These are phyloP conservation scores for Lepidurus apus DNA, from an alignment of 1,140 invertebrate species.

Conservation along the genomic window DNA sequence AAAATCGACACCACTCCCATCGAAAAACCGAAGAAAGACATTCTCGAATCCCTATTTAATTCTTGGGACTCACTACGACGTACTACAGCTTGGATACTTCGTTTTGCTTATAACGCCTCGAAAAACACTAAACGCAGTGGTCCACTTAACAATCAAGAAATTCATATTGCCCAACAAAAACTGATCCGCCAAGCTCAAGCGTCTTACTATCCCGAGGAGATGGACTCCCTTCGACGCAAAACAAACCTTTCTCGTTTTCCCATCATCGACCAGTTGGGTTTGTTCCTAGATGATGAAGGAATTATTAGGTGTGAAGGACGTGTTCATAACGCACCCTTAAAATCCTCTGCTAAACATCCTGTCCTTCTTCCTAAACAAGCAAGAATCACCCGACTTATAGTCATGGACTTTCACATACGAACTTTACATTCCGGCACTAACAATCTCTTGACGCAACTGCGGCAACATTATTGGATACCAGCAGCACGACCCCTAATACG, in stretches of 20 bases:
- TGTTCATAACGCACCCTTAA: not conserved
- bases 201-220: not conserved
- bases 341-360: not conserved
- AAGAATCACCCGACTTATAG: not conserved
- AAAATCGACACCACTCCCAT: no score
- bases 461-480: conserved; percentile 7
- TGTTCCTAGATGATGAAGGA: conserved; percentile 28
- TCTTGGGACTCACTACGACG: no score
- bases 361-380: not conserved
- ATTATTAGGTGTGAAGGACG: conserved; percentile 22
- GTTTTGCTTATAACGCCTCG: no score
- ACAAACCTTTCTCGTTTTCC: not conserved
- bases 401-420: not conserved
- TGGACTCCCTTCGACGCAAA: not conserved
- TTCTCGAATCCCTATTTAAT: no score
- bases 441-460: not conserved
- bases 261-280: conserved; percentile 3
- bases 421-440: conserved; percentile 6
- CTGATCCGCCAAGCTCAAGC: not conserved
- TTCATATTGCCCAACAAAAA: not conserved
- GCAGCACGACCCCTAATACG: no score
- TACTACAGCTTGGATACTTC: no score
- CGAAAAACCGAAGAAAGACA: no score
- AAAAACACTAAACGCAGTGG: not conserved
- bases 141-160: not conserved